Evolutionary conservation across 1,140 invertebrate species (phyloP).

Genomic region (Archivesica marissinica): DNA sequence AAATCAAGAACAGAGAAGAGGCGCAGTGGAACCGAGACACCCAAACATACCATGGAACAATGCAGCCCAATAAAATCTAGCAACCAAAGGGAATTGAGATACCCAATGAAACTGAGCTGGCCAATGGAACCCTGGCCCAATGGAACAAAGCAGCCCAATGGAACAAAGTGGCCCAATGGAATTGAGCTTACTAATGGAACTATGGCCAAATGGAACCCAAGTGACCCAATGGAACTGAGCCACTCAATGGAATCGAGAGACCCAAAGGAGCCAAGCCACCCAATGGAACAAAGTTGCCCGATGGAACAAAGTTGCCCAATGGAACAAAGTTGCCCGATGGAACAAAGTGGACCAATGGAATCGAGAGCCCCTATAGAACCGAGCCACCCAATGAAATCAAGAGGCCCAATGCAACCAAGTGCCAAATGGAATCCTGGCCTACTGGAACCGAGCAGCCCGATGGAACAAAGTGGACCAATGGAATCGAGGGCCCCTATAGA

Average conservation of each 20-base stretch:
- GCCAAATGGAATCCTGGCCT: too few species aligned
- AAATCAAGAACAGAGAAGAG: neutral
- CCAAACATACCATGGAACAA: neutral
- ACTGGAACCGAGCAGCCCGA: neutral
- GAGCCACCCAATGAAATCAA: neutral
- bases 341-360: neutral
- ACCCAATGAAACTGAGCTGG: too few species aligned
- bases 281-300: neutral
- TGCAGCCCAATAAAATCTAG: too few species aligned
- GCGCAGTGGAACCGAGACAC: neutral
- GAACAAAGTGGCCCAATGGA: neutral
- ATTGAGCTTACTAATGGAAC: too few species aligned
- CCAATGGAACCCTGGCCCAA: too few species aligned
- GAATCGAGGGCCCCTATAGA: neutral
- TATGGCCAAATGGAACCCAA: too few species aligned
- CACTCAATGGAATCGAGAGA: too few species aligned
- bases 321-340: neutral
- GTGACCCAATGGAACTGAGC: too few species aligned
- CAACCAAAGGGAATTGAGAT: too few species aligned
- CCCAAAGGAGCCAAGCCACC: neutral
- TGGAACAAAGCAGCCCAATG: neutral
- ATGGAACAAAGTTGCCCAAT: neutral
- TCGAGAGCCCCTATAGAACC: neutral
- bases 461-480: neutral
- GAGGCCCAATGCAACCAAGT: neutral